Evolutionary conservation across 2,888 invertebrate species (phyloP), one percentile per base, ranked within the genome.

Genomic region (Cephus spinipes): DNA sequence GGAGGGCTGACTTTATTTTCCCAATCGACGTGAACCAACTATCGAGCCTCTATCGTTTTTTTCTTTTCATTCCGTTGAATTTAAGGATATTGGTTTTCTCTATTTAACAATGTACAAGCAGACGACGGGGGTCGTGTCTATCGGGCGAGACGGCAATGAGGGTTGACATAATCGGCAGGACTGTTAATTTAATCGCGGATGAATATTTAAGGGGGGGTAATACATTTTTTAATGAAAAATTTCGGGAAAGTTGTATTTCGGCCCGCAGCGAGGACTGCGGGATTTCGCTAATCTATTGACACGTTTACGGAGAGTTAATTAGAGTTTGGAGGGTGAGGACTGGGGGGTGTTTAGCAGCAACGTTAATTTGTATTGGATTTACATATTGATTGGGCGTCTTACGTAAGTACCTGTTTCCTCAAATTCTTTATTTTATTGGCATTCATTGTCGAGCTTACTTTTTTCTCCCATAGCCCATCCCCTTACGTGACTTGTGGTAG

Each of bases 271-370:
- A 33, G 40, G 77, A 69, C 30, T 73, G 77, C 83, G 79, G 78
- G 78, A 87, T 86, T 85, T 86, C 84, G 84, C 85, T 87, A 85
- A 89, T 89, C 85, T 86, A 15, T 40, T 40, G 40, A 40, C 85
- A 85, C 84, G 85, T 87, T 86, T 83, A 83, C 84, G 81, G 83
- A 81, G 81, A 87, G 85, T 84, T 89, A 86, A 88, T 87, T 85
- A 83, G 80, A 79, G 81, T 79, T 82, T 79, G 81, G 81, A n/a
- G 74, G 55, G 40, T 40, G 15, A 40, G 4, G 0, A 15, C 15
- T 4, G 4, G 4, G 15, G 15, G 23, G 73, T 76, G 32, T 77
- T 34, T 69, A 31, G 55, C 23, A 34, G 73, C 32, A 74, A n/a
- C 31, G 84, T 81, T 82, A 87, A 86, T 85, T 88, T 85, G 84